phyloP scores from a whole-genome alignment of 2,113 vertebrate genomes.

The Tetraodon nigroviridis region DNA sequence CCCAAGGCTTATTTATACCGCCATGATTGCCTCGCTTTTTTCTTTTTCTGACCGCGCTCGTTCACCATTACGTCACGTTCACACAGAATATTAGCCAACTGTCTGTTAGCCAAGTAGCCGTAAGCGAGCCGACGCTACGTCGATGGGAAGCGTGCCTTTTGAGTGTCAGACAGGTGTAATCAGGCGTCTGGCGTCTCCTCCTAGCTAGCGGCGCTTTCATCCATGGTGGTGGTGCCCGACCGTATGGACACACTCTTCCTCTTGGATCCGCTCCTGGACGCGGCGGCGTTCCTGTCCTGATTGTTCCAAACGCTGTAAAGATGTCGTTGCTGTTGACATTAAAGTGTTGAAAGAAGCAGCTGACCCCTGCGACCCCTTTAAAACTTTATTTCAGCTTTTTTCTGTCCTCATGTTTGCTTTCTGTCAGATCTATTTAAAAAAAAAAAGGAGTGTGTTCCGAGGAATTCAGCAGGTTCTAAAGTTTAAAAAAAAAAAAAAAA shows the following conservation, averaged over 20 bases:
- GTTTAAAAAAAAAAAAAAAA: background rate
- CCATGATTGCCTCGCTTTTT: too few species aligned
- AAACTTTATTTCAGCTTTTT: conserved; percentile 29
- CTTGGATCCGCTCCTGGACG: conserved; percentile 38
- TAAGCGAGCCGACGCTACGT: conserved; percentile 36
- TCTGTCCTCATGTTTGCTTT: too few species aligned
- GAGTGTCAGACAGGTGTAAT: too few species aligned
- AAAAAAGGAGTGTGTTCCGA: too few species aligned
- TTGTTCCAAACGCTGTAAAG: conserved; percentile 44
- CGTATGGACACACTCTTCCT: conserved; percentile 58
- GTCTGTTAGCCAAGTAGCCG: conserved; percentile 55
- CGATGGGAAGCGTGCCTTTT: conserved; percentile 20
- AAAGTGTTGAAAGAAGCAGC: conserved; percentile 45
- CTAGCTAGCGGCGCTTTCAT: conserved; percentile 12
- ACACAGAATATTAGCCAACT: background rate
- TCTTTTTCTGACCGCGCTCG: too few species aligned
- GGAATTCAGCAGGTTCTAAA: background rate
- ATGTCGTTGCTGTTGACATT: conserved; percentile 42
- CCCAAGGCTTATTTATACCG: background rate
- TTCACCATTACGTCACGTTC: too few species aligned
- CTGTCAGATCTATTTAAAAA: conserved; percentile 55
- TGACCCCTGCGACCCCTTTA: conserved; percentile 55
- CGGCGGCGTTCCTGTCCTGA: conserved; percentile 37
- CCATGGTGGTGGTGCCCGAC: conserved; percentile 57
- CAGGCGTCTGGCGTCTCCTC: background rate